Evolutionary conservation across 2,888 invertebrate species (phyloP).

Genomic region (Odontocolon sp.): DNA sequence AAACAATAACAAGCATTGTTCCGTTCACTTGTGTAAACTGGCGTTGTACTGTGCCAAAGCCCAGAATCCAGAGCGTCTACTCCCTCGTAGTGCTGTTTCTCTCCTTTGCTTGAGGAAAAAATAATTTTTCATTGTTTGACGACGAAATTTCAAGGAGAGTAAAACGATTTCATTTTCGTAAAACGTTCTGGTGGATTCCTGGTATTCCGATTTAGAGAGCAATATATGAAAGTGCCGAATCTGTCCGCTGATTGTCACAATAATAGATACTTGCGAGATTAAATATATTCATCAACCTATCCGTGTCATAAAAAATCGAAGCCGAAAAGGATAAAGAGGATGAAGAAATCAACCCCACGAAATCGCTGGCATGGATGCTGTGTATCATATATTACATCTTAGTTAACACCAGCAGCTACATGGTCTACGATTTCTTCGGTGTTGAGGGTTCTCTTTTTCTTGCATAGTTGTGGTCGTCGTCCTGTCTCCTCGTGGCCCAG

Average conservation of each 20-base stretch:
- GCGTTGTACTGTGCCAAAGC: constrained; percentile 45
- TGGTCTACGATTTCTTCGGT: constrained; percentile 67
- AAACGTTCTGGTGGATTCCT: too few species aligned
- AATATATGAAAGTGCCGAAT: too few species aligned
- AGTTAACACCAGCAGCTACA: constrained; percentile 58
- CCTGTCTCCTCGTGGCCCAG: constrained; percentile 40
- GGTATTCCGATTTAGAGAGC: too few species aligned
- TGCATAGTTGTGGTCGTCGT: constrained; percentile 30
- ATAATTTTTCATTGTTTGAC: not conserved
- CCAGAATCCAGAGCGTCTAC: constrained; percentile 8
- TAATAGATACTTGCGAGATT: too few species aligned
- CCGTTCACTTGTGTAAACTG: constrained; percentile 70
- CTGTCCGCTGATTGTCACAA: too few species aligned
- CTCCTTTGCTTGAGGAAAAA: not conserved
- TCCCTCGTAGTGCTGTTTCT: constrained; percentile 10
- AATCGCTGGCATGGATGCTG: not conserved
- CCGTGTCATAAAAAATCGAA: too few species aligned
- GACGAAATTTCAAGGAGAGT: not conserved
- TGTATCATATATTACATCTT: constrained; percentile 37
- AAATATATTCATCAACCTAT: too few species aligned
- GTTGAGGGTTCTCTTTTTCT: constrained; percentile 71
- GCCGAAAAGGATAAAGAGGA: too few species aligned
- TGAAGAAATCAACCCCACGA: too few species aligned
- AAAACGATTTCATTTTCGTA: too few species aligned
- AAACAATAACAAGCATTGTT: constrained; percentile 75